These are phyloP conservation scores for Procavia capensis DNA, from an alignment of 2,113 vertebrate genomes.

Conservation along the genomic window DNA sequence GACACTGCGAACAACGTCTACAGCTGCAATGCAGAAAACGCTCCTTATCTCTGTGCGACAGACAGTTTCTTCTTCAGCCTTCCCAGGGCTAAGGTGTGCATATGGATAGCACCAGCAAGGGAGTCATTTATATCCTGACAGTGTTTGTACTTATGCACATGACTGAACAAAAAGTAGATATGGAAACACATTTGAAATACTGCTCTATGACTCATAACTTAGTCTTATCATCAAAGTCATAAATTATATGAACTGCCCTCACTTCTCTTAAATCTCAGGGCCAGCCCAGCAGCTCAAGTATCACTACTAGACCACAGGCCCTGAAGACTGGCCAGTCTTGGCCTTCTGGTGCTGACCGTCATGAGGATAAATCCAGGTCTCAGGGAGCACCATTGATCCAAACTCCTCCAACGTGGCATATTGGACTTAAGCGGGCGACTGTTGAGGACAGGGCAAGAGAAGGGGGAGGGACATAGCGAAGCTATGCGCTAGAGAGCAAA, in stretches of 20 bases:
- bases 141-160: neutral
- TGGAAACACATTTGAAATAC: neutral
- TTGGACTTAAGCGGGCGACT: neutral
- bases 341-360: neutral
- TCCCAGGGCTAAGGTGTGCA: neutral
- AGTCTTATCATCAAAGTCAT: slow-evolving; percentile 20
- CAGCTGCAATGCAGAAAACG: slow-evolving; percentile 13
- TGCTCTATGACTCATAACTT: neutral
- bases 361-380: neutral
- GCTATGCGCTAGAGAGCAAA: neutral
- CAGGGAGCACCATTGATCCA: neutral
- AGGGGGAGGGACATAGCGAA: neutral
- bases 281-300: neutral
- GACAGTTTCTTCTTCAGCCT: neutral
- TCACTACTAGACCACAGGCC: neutral
- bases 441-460: neutral
- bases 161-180: neutral
- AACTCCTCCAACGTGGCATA: neutral
- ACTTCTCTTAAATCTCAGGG: neutral
- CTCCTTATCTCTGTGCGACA: neutral
- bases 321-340: neutral
- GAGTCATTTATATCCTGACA: neutral
- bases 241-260: neutral
- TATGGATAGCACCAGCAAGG: slow-evolving; percentile 34
- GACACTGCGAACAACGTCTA: neutral